Evolutionary conservation across 2,888 invertebrate genomes (phyloP).

Genomic region (Crossocerus cetratus): DNA sequence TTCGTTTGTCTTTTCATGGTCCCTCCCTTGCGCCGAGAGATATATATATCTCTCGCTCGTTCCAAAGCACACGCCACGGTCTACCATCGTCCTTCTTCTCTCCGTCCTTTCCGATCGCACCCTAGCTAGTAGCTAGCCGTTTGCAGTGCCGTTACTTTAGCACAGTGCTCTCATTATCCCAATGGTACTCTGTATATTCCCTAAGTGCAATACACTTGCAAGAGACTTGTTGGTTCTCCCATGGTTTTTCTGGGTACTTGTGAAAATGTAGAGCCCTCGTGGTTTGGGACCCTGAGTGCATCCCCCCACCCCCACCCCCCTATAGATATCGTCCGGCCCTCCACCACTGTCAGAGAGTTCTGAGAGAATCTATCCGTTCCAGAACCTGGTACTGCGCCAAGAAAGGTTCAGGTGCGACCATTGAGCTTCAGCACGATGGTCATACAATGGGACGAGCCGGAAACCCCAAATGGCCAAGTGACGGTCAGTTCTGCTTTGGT

Average conservation of each 20-base stretch:
- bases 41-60: no score
- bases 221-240: conserved; percentile 27
- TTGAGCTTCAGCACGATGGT: conserved; percentile 97
- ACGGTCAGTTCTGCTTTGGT: conserved; percentile 83
- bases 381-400: conserved; percentile 97
- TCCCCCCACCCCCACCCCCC: no score
- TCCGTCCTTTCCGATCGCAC: not conserved
- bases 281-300: no score
- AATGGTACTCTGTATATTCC: no score
- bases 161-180: no score
- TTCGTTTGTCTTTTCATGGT: conserved; percentile 8
- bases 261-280: not conserved
- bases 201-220: not conserved
- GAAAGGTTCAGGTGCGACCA: conserved; percentile 95
- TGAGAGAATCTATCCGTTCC: conserved; percentile 25
- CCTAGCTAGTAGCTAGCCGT: conserved; percentile 34
- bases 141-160: conserved; percentile 12
- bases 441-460: conserved; percentile 98
- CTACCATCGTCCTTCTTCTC: not conserved
- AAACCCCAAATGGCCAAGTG: conserved; percentile 97
- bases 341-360: not conserved
- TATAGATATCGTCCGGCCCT: no score
- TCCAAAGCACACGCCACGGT: conserved; percentile 16
- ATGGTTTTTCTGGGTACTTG: conserved; percentile 32
- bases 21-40: not conserved